Evolutionary conservation across 2,113 vertebrate genomes (phyloP).

Genomic region (Sorex araneus): DNA sequence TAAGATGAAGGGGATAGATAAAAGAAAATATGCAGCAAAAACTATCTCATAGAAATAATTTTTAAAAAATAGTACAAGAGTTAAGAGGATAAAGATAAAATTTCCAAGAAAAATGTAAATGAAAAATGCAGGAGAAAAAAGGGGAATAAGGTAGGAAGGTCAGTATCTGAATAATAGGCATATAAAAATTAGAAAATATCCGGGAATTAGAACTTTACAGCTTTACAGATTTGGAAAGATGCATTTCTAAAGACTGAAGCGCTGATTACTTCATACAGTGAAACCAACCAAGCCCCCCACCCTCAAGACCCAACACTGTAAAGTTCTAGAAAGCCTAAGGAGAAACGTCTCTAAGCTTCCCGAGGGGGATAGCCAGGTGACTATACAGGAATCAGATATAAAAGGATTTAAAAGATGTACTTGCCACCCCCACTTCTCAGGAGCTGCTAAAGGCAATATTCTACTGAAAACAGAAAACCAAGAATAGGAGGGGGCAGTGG

Average conservation of each 20-base stretch:
- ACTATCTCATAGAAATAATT: neutral
- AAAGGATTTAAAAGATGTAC: neutral
- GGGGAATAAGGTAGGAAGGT: neutral
- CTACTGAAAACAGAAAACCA: constrained; percentile 52
- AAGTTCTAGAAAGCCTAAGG: constrained; percentile 29
- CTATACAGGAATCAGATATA: neutral
- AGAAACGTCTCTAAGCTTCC: neutral
- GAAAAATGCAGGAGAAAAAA: constrained; percentile 15
- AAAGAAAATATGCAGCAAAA: constrained; percentile 2
- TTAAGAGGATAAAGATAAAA: constrained; percentile 41
- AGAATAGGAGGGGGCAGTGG: neutral
- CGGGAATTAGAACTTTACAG: too few relatives aligned
- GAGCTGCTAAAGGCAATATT: constrained; percentile 43
- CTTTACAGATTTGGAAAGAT: neutral
- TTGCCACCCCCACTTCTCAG: neutral
- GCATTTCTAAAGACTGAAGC: constrained; percentile 28
- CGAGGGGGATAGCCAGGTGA: neutral
- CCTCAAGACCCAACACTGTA: neutral
- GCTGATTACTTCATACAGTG: neutral
- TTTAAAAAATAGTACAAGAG: neutral
- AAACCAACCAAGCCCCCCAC: neutral
- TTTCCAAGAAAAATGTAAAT: constrained; percentile 11
- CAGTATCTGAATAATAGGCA: constrained; percentile 23
- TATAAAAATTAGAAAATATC: neutral
- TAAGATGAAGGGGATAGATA: neutral